Evolutionary conservation across 1,140 invertebrate species (phyloP).

Genomic region (Lucilia sericata): DNA sequence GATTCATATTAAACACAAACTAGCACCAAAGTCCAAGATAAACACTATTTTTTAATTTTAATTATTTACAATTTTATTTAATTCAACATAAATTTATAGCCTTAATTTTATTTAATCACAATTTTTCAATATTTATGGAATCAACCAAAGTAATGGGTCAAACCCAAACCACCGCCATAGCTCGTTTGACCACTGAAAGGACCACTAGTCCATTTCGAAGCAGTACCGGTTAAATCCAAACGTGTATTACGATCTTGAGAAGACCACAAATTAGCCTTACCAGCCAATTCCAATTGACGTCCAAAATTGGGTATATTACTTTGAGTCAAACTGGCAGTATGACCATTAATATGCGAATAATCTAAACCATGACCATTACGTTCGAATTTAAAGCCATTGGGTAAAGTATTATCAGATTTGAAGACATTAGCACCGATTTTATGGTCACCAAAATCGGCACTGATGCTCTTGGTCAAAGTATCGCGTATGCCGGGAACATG

Average conservation of each 20-base stretch:
- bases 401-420: constrained; percentile 60
- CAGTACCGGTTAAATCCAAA: constrained; percentile 49
- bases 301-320: constrained; percentile 61
- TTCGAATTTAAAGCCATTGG: constrained; percentile 61
- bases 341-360: constrained; percentile 59
- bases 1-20: too few relatives aligned
- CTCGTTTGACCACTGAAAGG: constrained; percentile 51
- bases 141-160: constrained; percentile 58
- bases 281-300: constrained; percentile 55
- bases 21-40: too few relatives aligned
- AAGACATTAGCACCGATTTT: constrained; percentile 61
- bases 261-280: constrained; percentile 59
- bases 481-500: constrained; percentile 54
- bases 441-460: constrained; percentile 54
- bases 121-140: not conserved
- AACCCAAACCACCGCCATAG: constrained; percentile 53
- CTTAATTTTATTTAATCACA: too few relatives aligned
- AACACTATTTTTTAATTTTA: too few relatives aligned
- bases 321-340: constrained; percentile 57
- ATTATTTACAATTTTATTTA: too few relatives aligned
- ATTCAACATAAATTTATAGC: too few relatives aligned
- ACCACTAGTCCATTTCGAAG: constrained; percentile 57
- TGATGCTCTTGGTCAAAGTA: constrained; percentile 53
- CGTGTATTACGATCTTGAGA: constrained; percentile 51
- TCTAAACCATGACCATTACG: constrained; percentile 61